A percentile compares a stretch with the other conserved stretches of the same genome.
These are phyloP conservation scores for Mormoops blainvillei DNA, from an alignment of 2,113 vertebrate genomes.

Conservation along the genomic window DNA sequence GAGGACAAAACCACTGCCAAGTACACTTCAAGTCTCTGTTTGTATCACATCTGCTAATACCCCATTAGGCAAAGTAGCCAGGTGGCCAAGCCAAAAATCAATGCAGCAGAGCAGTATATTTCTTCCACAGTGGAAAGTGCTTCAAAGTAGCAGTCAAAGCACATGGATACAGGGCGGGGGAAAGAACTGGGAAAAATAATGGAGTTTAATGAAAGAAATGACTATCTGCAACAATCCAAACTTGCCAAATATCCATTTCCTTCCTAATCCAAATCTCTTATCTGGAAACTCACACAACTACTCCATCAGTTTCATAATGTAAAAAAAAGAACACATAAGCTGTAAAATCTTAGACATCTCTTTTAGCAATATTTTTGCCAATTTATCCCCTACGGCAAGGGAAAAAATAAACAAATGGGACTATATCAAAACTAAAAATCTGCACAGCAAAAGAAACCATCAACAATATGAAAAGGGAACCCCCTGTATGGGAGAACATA, in stretches of 20 bases:
- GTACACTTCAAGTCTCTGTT: neutral
- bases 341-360: too few species aligned
- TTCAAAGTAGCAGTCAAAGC: neutral
- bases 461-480: too few species aligned
- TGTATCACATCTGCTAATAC: neutral
- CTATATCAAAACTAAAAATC: too few species aligned
- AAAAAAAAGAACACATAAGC: neutral
- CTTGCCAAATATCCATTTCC: neutral
- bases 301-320: neutral
- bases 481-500: too few species aligned
- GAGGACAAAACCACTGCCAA: neutral
- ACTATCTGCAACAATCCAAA: neutral
- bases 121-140: neutral
- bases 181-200: neutral
- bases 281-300: neutral
- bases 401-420: too few species aligned
- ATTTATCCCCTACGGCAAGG: too few species aligned
- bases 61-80: neutral
- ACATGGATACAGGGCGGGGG: neutral
- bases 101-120: neutral
- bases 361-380: too few species aligned
- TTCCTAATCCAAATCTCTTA: neutral
- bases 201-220: neutral
- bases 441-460: too few species aligned
- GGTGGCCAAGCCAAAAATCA: neutral